Conservation (phyloP, 2,888 invertebrate species). For the Phengaris alcon region DNA sequence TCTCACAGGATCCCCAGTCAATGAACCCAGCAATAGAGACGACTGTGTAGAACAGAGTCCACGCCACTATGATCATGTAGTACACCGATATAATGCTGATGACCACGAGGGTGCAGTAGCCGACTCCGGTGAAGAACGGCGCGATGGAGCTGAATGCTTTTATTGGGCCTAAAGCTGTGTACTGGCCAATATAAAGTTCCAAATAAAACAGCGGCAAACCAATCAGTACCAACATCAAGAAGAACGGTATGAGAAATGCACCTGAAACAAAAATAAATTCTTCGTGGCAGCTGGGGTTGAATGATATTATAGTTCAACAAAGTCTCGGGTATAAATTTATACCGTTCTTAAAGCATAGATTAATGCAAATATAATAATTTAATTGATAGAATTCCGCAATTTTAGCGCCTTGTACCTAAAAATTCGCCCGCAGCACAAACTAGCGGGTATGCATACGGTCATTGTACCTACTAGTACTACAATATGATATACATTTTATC, state of each 20-base stretch:
- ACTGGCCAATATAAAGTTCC: conserved; percentile 89
- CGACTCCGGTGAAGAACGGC: conserved; percentile 81
- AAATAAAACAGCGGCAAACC: conserved; percentile 90
- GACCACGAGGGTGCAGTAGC: conserved; percentile 84
- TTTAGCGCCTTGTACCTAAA: no score
- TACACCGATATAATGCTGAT: conserved; percentile 86
- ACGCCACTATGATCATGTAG: conserved; percentile 89
- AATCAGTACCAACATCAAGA: conserved; percentile 85
- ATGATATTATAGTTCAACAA: no score
- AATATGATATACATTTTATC: no score
- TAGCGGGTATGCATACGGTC: no score
- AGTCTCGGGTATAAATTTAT: neutral
- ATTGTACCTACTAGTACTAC: no score
- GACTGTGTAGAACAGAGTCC: conserved; percentile 87
- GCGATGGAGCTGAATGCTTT: conserved; percentile 81
- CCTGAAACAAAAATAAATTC: conserved; percentile 72
- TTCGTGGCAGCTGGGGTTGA: no score
- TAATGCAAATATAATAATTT: neutral
- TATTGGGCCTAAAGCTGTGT: conserved; percentile 85
- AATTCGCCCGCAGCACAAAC: no score
- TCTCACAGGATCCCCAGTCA: conserved; percentile 84
- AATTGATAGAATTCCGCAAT: no score
- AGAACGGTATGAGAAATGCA: conserved; percentile 86
- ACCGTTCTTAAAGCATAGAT: neutral
- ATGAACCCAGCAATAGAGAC: conserved; percentile 82